A percentile compares a stretch with the other conserved stretches of the same genome.
Conservation (phyloP, 1,140 invertebrate species). For the Samia ricini region DNA sequence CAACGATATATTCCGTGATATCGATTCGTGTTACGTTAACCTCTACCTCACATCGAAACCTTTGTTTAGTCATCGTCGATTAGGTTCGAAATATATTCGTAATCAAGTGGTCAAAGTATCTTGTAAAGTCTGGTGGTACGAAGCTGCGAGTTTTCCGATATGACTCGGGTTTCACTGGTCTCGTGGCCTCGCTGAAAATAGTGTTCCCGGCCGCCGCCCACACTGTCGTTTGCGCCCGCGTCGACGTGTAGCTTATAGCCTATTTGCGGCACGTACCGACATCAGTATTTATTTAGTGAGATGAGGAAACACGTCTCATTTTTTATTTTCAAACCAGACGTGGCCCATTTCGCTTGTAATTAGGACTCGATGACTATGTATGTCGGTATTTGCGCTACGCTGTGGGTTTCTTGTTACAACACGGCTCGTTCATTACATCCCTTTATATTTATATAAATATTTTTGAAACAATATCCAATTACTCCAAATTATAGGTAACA, state of each 20-base stretch:
- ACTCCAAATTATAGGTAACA: no score
- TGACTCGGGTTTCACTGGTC: constrained; percentile 68
- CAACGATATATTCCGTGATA: constrained; percentile 27
- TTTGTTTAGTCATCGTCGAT: constrained; percentile 10
- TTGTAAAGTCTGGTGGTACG: constrained; percentile 15
- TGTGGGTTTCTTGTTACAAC: constrained; percentile 23
- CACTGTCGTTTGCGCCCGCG: constrained; percentile 30
- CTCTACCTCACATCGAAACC: constrained; percentile 2
- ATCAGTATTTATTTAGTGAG: constrained; percentile 71
- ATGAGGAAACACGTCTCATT: constrained; percentile 65
- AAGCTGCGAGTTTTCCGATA: constrained; percentile 32
- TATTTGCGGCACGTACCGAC: constrained; percentile 64
- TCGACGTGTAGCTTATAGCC: constrained; percentile 34
- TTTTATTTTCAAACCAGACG: constrained; percentile 58
- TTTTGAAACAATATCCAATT: no score
- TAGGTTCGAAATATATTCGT: background rate
- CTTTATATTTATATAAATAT: no score
- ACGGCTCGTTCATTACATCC: no score
- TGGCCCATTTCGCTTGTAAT: constrained; percentile 62
- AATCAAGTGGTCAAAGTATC: background rate
- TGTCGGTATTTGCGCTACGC: constrained; percentile 2
- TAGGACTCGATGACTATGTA: constrained; percentile 30
- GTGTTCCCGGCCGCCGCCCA: constrained; percentile 43
- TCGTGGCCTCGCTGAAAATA: constrained; percentile 70
- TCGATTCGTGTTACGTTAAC: constrained; percentile 18